Conservation (phyloP, 2,888 invertebrate genomes). For the Eilema caniola region DNA sequence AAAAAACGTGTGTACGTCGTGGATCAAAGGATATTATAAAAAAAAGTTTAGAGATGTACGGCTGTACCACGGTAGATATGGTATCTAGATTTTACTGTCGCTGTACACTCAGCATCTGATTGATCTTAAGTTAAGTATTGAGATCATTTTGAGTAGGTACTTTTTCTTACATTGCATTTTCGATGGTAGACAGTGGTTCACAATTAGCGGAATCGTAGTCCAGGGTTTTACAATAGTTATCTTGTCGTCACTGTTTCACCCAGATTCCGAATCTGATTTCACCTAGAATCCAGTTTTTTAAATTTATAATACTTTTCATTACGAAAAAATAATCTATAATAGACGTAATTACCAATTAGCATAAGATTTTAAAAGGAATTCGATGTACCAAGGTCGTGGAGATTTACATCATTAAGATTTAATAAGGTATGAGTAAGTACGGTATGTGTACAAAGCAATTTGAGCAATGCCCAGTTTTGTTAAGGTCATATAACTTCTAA, state of each 20-base stretch:
- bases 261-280: too few relatives aligned
- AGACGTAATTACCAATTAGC: too few relatives aligned
- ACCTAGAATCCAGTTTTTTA: too few relatives aligned
- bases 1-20: neutral
- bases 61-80: neutral
- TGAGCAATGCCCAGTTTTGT: slow-evolving; percentile 11
- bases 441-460: slow-evolving; percentile 6
- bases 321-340: neutral
- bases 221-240: too few relatives aligned
- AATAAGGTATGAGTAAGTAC: neutral
- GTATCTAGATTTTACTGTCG: too few relatives aligned
- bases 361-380: neutral
- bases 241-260: neutral
- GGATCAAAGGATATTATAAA: neutral
- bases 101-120: too few relatives aligned
- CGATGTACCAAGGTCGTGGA: too few relatives aligned
- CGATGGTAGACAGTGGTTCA: too few relatives aligned
- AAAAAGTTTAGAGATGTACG: neutral
- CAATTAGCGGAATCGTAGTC: too few relatives aligned
- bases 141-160: too few relatives aligned
- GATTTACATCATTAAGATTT: slow-evolving; percentile 2
- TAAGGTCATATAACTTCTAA: slow-evolving; percentile 12
- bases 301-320: neutral
- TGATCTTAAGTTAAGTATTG: too few relatives aligned
- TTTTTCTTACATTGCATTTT: too few relatives aligned